Conservation (phyloP, 2,888 invertebrate genomes). For the Helobdella robusta region DNA sequence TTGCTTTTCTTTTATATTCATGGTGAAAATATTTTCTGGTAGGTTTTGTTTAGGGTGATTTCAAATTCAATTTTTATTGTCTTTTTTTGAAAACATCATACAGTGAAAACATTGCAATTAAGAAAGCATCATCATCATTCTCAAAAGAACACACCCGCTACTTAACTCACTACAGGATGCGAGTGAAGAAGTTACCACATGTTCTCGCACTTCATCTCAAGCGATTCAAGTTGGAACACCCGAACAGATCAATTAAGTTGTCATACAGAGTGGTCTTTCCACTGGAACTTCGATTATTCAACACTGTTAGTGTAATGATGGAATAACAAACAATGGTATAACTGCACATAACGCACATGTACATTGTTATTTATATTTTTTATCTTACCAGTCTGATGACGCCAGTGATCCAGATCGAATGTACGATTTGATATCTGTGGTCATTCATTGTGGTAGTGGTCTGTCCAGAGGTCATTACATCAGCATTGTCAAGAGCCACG, state of each 20-base stretch:
- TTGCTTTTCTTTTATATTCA: too few species aligned
- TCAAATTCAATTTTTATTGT: too few species aligned
- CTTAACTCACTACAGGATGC: too few species aligned
- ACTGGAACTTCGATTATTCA: constrained; percentile 87
- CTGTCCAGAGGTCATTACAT: constrained; percentile 99
- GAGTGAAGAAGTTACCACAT: constrained; percentile 93
- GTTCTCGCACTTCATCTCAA: constrained; percentile 94
- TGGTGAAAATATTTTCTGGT: too few species aligned
- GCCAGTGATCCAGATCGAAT: constrained; percentile 93
- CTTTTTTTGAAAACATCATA: too few species aligned
- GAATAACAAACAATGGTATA: too few species aligned
- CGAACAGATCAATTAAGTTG: constrained; percentile 95
- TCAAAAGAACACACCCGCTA: too few species aligned
- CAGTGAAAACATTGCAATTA: too few species aligned
- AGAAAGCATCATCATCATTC: too few species aligned
- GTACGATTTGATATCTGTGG: constrained; percentile 96
- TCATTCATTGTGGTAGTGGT: constrained; percentile 97
- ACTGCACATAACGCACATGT: neutral
- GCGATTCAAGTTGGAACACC: constrained; percentile 85
- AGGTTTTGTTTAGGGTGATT: too few species aligned
- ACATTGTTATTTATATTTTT: neutral
- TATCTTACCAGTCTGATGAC: constrained; percentile 73
- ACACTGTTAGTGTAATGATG: constrained; percentile 86
- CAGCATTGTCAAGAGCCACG: constrained; percentile 97
- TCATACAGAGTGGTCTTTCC: constrained; percentile 98